phyloP scores from a whole-genome alignment of 2,797 vertebrate species.

The Silurus lanzhouensis region DNA sequence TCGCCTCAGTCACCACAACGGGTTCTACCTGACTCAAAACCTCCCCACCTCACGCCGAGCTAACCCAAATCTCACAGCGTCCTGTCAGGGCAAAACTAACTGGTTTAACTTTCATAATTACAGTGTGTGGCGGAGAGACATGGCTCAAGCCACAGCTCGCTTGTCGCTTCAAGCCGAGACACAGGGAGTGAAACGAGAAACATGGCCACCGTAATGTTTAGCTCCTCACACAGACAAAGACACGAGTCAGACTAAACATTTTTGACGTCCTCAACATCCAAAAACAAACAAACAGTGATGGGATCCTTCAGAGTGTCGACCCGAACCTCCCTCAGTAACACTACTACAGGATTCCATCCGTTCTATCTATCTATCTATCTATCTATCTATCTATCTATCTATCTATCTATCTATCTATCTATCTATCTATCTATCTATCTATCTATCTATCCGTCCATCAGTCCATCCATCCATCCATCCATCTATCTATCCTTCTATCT shows the following conservation, averaged over 20 bases:
- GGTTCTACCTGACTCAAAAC: slow-evolving; percentile 14
- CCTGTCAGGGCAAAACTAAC: slow-evolving; percentile 17
- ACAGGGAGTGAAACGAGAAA: background rate
- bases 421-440: too few species aligned
- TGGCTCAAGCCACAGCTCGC: background rate
- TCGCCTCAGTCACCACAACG: background rate
- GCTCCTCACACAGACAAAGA: background rate
- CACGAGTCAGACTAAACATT: slow-evolving; percentile 48
- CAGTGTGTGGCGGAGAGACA: background rate
- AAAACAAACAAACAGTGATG: slow-evolving; percentile 40
- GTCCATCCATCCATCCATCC: too few species aligned
- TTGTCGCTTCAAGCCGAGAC: background rate
- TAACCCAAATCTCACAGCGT: background rate
- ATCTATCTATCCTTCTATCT: too few species aligned
- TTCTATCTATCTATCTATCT: too few species aligned
- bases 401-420: too few species aligned
- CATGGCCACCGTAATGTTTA: slow-evolving; percentile 6
- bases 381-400: too few species aligned
- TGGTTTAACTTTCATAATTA: slow-evolving; percentile 15
- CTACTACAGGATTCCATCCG: too few species aligned
- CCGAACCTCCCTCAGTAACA: background rate
- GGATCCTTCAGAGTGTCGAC: background rate
- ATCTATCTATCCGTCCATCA: too few species aligned
- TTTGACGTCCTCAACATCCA: slow-evolving; percentile 14
- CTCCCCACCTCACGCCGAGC: background rate